Base-by-base conservation (phyloP, 2,797 vertebrate genomes). In the Ispidina picta region DNA sequence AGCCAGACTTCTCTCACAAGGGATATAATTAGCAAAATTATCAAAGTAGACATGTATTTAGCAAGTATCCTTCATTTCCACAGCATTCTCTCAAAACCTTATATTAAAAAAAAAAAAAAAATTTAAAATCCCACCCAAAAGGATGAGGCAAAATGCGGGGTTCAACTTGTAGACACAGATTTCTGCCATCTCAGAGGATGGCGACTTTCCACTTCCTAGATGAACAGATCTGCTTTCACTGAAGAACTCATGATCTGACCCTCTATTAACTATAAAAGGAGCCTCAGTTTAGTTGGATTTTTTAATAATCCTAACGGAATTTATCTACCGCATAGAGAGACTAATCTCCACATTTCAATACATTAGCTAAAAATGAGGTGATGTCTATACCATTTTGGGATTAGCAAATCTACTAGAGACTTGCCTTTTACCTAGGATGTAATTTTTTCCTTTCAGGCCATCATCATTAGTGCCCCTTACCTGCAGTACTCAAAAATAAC, bases 241-340 rank as follows among this genome's bases (percentile, higher is more conserved):
- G 78, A 49, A 65, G 69, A 70, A 83, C 86, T 80, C 49, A 90
- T 84, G 78, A 82, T 66, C 88, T 94, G 69, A 90, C 81, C 74
- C 71, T 60, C 71, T 54, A 64, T 74, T 84, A 84, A 49, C 60
- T 46, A 70, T 54, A 90, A 84, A 72, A 76, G 60, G 33, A 86
- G 23, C 14, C 43, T 88, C 68, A 71, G 69, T 91, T 93, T 91
- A 78, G 85, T 58, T 70, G 59, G 33, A 18, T 7, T 39, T 88
- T 88, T 93, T 75, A 79, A 92, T 90, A 71, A 84, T 9, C 21
- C 90, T 95, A 88, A 91, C 93, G 81, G 65, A 92, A 82, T 93
- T 88, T 94, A 83, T 92, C 86, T 82, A 69, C 62, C 1, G 4
- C 69, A 35, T 25, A 69, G 83, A 51, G 86, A 90, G 77, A 39